Base-by-base conservation (phyloP, 2,888 invertebrate species). In the Drosophila cracens region DNA sequence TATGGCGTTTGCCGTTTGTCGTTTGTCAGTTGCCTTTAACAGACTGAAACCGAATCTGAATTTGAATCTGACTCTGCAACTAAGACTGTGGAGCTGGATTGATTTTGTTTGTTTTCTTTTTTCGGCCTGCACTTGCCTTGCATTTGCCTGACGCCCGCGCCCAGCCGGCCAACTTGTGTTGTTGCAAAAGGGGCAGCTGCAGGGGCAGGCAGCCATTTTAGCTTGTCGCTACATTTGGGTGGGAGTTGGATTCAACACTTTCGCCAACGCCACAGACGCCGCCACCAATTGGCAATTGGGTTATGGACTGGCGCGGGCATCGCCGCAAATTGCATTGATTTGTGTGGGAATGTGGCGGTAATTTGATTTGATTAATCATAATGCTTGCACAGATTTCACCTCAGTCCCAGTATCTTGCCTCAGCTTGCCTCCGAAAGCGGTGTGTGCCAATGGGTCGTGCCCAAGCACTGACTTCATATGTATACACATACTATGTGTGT, bases 331-430 rank as follows among this genome's bases (percentile, higher is more conserved):
- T 79, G 86, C 88, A 87, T 86, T 87, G 90, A 90, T 87, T 90
- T 87, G 90, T 87, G 87, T 87, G 90, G 87, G 87, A 90, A 87
- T 78, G 73, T 78, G 76, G 77, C 80, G 84, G 79, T 83, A 88
- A 87, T 90, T 90, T 88, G 84, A 83, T 88, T 90, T 90, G 87
- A 88, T 87, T 86, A 87, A 87, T 88, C 89, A 89, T 82, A 76
- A 70, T 65, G 62, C 84, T 79, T 52, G 80, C 71, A 65, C 57
- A 64, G 87, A 87, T 85, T 89, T 89, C 82, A 84, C 78, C 80
- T 63, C 18, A 70, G 58, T 46, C 38, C 34, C 29, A 25, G 43
- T 38, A 38, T 27, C 38, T 46, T 21, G 46, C 4, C 16, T 36
- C 59, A 34, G 69, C 51, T 51, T 46, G 46, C 46, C 46, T 46